Base-by-base conservation (phyloP, 2,113 vertebrate genomes). In the Abramis brama region DNA sequence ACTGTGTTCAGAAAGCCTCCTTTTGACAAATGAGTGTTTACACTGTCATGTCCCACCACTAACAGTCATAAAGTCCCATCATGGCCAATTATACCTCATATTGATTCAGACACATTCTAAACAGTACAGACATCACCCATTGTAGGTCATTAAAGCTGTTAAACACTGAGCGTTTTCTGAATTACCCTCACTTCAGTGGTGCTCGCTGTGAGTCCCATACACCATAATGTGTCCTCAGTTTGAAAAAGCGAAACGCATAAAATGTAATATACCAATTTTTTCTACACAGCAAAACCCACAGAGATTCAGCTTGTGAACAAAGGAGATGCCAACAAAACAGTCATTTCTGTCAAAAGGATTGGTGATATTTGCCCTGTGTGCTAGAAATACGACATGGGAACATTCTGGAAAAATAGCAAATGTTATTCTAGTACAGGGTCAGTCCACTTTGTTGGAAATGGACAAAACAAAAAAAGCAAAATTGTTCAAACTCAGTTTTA, bases 21-120 rank as follows among this genome's bases (percentile, higher is more conserved):
- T 91, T 87, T 89, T 86, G 87, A 86, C 87, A 90, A 93, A 94
- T 93, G 89, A 91, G 90, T 90, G 91, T 92, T 94, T 93, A 92
- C 88, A 86, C 86, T 92, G 90, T 91, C 81, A 92, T 68, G 87
- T 84, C 92, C 92, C 90, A 88, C 91, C 91, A 91, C 80, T 91
- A 91, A 80, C 71, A 60, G 91, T 92, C 92, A 93, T 94, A 89
- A 91, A 92, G 92, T 92, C 91, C 92, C 93, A 94, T 94, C 93
- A 88, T 89, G 92, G 78, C 85, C 91, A 92, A 95, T 95, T 93
- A 94, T 89, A 88, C 79, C 90, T 87, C 92, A 92, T 94, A 71
- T 90, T 91, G 73, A 86, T 90, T 90, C 89, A 83, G 86, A 89
- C 78, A 83, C 81, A 82, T 92, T 92, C 91, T 91, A 90, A 93